A percentile compares a stretch with the other conserved stretches of the same genome.
Evolutionary conservation across 1,140 invertebrate species (phyloP).

Genomic region (Drosophila nigrodunni): DNA sequence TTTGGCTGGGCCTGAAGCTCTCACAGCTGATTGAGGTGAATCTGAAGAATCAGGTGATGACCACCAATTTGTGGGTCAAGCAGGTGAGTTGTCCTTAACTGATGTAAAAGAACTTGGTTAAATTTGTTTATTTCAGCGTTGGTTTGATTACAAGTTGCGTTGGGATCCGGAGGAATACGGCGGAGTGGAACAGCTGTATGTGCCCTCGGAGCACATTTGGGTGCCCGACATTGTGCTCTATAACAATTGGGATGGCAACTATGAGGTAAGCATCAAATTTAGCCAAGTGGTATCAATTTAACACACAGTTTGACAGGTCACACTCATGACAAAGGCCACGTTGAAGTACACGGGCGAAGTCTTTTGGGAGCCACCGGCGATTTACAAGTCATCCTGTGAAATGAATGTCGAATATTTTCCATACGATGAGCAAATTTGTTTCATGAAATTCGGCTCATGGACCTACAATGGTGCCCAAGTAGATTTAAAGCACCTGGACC

Average conservation of each 20-base stretch:
- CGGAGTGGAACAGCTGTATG: slow-evolving; percentile 95
- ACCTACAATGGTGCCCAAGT: slow-evolving; percentile 96
- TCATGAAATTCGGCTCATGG: slow-evolving; percentile 99
- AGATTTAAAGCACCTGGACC: slow-evolving; percentile 93
- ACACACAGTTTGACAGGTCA: slow-evolving; percentile 87
- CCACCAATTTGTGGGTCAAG: slow-evolving; percentile 97
- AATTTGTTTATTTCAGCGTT: slow-evolving; percentile 89
- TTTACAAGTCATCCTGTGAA: slow-evolving; percentile 99
- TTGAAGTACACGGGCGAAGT: slow-evolving; percentile 95
- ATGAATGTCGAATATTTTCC: slow-evolving; percentile 98
- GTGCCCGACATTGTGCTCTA: slow-evolving; percentile 95
- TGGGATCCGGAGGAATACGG: slow-evolving; percentile 98
- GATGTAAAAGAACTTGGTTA: not conserved
- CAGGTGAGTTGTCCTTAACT: slow-evolving; percentile 87
- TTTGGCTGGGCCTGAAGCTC: slow-evolving; percentile 95
- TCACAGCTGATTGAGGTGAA: slow-evolving; percentile 99
- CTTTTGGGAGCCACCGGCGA: slow-evolving; percentile 98
- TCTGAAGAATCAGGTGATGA: slow-evolving; percentile 97
- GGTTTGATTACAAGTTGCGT: slow-evolving; percentile 96
- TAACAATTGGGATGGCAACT: slow-evolving; percentile 98
- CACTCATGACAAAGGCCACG: slow-evolving; percentile 98
- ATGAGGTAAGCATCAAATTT: slow-evolving; percentile 87
- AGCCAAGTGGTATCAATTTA: not conserved
- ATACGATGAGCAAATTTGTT: slow-evolving; percentile 96
- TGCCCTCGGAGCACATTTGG: slow-evolving; percentile 97